Evolutionary conservation across 2,113 vertebrate genomes (phyloP), one percentile per base, ranked within the genome.

Genomic region (Lampris megalopsis): DNA sequence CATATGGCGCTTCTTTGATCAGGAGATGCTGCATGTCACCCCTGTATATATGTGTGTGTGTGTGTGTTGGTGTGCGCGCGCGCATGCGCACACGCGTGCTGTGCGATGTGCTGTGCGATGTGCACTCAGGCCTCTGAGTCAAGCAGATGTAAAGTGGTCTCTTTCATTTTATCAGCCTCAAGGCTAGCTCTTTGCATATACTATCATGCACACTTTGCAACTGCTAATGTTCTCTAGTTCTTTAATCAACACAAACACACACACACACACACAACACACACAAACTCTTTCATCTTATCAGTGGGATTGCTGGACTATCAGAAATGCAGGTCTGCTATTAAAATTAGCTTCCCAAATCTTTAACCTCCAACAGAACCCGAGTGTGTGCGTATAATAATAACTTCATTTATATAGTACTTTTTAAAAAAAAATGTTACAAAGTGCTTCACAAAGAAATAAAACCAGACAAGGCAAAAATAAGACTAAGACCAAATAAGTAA

Each of bases 1-100:
- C 82, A 88, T 82, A 82, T 85, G 82, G 78, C 68, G 68, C 9
- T 41, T 59, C 82, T 88, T 84, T 86, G 88, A 85, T 85, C 75
- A 77, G 80, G 69, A 76, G 63, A 43, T 68, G 68, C 63, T 48
- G 40, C 68, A 43, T 62, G 4, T 54, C 24, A 24, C 24, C 24
- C 24, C 24, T 24, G 24, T 24, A 3, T 36, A 2, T 63, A 35
- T 68, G 0, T 61, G 9, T 58, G 1, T 58, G 67, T 54, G 68
- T 61, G 59, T 42, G 24, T 63, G 63, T 68, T 37, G 11, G 59
- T 53, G 35, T 48, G 10, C 43, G 35, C 36, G 24, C 24, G 50
- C 10, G n/a, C 49, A 10, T 38, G 24, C 43, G 35, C 37, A 42
- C 58, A 4, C 35, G 24, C 7, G 7, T 50, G 13, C 4, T 11